A percentile compares a stretch with the other conserved stretches of the same genome.
Evolutionary conservation across 1,140 invertebrate species (phyloP).

Genomic region (Megathymus violae): DNA sequence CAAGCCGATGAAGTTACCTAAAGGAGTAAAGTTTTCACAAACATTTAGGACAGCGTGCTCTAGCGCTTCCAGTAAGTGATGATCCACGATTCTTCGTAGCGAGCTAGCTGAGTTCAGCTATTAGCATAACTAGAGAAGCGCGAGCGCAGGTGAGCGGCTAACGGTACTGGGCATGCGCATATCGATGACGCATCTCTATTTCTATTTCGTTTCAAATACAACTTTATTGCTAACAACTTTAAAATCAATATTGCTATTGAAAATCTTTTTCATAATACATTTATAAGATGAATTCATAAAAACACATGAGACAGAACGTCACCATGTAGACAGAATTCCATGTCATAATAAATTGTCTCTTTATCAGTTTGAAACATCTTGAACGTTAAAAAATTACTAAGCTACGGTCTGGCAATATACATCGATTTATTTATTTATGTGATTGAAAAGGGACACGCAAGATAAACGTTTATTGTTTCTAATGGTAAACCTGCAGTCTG

Average conservation of each 20-base stretch:
- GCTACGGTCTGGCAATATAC: conserved; percentile 39
- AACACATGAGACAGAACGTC: conserved; percentile 62
- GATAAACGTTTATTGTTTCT: conserved; percentile 41
- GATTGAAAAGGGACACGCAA: conserved; percentile 54
- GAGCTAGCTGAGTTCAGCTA: conserved; percentile 60
- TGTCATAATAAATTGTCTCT: conserved; percentile 67
- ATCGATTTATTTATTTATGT: conserved; percentile 62
- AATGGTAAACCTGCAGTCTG: conserved; percentile 28
- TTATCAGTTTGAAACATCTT: conserved; percentile 55
- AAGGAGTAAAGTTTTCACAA: conserved; percentile 29
- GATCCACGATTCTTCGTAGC: conserved; percentile 33
- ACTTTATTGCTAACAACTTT: conserved; percentile 51
- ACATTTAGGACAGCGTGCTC: conserved; percentile 32
- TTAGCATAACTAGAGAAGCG: conserved; percentile 80
- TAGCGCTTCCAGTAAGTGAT: conserved; percentile 32
- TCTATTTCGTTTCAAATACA: conserved; percentile 52
- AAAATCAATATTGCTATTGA: conserved; percentile 47
- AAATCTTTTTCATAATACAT: conserved; percentile 48
- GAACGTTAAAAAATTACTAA: conserved; percentile 56
- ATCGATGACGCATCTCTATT: conserved; percentile 66
- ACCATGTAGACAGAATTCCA: conserved; percentile 62
- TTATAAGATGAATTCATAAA: conserved; percentile 52
- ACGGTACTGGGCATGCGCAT: conserved; percentile 59
- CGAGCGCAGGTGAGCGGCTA: conserved; percentile 78
- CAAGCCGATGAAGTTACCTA: conserved; percentile 27